Evolutionary conservation across 2,113 vertebrate species (phyloP), one percentile per base, ranked within the genome.

Genomic region (Taxidea taxus): DNA sequence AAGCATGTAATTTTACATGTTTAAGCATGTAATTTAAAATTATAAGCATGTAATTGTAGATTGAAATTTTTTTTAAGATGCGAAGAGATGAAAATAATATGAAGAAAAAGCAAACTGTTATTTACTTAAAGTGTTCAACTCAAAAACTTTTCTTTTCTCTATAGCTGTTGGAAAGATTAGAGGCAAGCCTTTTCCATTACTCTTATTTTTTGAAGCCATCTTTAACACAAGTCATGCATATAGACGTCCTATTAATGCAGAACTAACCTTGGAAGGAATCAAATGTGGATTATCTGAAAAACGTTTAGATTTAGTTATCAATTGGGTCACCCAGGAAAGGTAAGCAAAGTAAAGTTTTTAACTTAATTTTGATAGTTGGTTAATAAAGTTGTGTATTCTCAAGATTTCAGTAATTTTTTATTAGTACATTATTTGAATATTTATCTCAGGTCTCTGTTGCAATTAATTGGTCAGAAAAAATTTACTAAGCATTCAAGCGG

Each of bases 141-240:
- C 42, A 85, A 60, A 95, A 87, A n/a, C 49, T 95, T 96, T 90
- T 91, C 47, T 97, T 86, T 12, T 93, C 72, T 66, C 60, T 86
- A n/a, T 95, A 99, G 99, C 95, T 97, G 88, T 98, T 96, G 97
- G 93, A 21, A 97, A 37, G 70, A 75, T 97, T 86, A 95, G 96
- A 51, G 98, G 98, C 47, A 98, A 94, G 7, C 47, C 92, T 87
- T 97, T 98, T 54, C 99, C 99, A 60, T 96, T 98, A 31, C 98
- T 99, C 68, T 97, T 98, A 56, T 99, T 98, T 98, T 98, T 99
- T 97, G 98, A 98, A 75, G 97, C 98, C 31, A 93, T 99, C 72
- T 98, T 99, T 97, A 96, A 83, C 44, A 98, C 98, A 29, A 98
- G 97, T 87, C 81, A 62, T 10, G 94, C 97, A 78, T 44, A 87